Evolutionary conservation across 2,113 vertebrate species (phyloP).

Genomic region (Geothlypis trichas): DNA sequence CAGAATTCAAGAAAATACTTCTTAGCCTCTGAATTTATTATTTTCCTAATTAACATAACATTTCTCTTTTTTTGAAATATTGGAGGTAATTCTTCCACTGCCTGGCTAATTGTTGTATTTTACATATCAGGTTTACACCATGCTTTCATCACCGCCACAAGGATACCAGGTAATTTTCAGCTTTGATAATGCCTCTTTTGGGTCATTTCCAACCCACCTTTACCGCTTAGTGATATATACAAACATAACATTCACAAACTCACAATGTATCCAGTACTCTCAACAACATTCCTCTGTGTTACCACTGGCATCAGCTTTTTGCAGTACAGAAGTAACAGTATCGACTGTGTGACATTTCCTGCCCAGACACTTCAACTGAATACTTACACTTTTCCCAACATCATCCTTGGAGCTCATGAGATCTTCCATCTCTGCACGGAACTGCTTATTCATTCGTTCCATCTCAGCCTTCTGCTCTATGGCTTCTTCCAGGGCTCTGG

Average conservation of each 20-base stretch:
- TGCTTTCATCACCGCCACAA: background rate
- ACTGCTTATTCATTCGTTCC: constrained; percentile 91
- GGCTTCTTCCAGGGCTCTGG: constrained; percentile 88
- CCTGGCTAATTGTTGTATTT: background rate
- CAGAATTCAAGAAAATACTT: background rate
- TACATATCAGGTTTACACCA: background rate
- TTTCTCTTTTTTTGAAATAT: background rate
- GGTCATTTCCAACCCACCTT: background rate
- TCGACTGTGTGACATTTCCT: background rate
- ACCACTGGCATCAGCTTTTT: background rate
- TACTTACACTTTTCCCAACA: constrained; percentile 93
- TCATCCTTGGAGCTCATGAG: constrained; percentile 97
- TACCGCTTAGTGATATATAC: background rate
- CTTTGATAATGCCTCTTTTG: background rate
- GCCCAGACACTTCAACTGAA: background rate
- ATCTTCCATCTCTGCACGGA: constrained; percentile 95
- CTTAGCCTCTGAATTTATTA: background rate
- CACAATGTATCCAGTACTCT: background rate
- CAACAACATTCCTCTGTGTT: background rate
- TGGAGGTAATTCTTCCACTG: background rate
- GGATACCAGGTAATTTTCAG: background rate
- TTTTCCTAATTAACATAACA: background rate
- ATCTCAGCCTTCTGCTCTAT: constrained; percentile 88
- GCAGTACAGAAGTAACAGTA: background rate
- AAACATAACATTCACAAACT: background rate